Evolutionary conservation across 2,113 vertebrate genomes (phyloP).

Genomic region (Proterorhinus semilunaris): DNA sequence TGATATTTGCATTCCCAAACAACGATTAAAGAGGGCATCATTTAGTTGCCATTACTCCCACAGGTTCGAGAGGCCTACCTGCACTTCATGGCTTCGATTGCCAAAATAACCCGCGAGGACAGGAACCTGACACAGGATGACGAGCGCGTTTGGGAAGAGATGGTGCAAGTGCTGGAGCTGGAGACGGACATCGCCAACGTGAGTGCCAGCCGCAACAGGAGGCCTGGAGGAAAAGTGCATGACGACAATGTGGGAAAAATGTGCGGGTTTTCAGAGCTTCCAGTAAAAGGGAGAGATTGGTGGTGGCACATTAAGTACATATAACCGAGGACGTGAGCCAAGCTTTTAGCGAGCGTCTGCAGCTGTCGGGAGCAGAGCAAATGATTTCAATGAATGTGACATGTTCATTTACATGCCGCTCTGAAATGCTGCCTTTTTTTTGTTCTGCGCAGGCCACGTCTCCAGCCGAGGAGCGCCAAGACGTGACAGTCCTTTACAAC

Average conservation of each 20-base stretch:
- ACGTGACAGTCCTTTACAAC: slow-evolving; percentile 91
- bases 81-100: slow-evolving; percentile 89
- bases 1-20: background rate
- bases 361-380: slow-evolving; percentile 21
- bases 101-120: slow-evolving; percentile 87
- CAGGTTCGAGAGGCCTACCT: slow-evolving; percentile 92
- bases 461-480: slow-evolving; percentile 89
- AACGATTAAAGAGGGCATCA: background rate
- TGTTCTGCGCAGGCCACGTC: slow-evolving; percentile 82
- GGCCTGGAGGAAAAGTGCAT: slow-evolving; percentile 23
- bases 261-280: slow-evolving; percentile 8
- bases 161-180: slow-evolving; percentile 87
- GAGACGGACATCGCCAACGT: slow-evolving; percentile 93
- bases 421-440: slow-evolving; percentile 14
- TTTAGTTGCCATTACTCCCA: background rate
- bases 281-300: slow-evolving; percentile 12
- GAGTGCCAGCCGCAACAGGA: slow-evolving; percentile 62
- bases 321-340: slow-evolving; percentile 1
- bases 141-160: slow-evolving; percentile 82
- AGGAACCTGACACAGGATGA: slow-evolving; percentile 80
- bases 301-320: slow-evolving; percentile 9
- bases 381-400: slow-evolving; percentile 23
- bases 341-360: slow-evolving; percentile 12
- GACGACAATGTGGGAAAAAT: slow-evolving; percentile 40
- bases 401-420: slow-evolving; percentile 17